These are phyloP conservation scores for Scrobipalpa costella DNA, from an alignment of 2,888 invertebrate genomes.

Conservation along the genomic window DNA sequence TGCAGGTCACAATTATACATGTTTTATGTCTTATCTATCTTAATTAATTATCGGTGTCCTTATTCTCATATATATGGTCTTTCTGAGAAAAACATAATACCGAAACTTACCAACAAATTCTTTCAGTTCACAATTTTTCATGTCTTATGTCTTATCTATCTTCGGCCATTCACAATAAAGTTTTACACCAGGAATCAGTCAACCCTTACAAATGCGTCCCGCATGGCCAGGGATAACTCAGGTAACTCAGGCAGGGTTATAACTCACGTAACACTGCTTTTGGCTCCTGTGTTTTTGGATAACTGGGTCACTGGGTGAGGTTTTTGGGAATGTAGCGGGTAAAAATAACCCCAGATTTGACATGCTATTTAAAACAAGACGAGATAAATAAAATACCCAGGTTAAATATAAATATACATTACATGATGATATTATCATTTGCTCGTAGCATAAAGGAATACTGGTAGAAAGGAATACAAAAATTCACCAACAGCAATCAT, in stretches of 20 bases:
- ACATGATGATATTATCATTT: too few species aligned
- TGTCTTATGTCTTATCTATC: too few species aligned
- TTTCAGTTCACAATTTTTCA: not conserved
- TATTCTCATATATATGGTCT: too few species aligned
- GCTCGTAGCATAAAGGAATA: too few species aligned
- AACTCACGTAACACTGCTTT: not conserved
- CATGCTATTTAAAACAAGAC: not conserved
- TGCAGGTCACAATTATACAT: too few species aligned
- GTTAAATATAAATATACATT: too few species aligned
- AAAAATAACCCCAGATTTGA: not conserved
- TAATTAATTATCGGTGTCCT: too few species aligned
- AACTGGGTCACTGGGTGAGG: conserved; percentile 1
- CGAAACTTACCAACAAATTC: not conserved
- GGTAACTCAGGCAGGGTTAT: not conserved
- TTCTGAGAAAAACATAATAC: not conserved
- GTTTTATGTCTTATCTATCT: too few species aligned
- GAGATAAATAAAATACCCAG: not conserved
- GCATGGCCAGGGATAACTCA: not conserved
- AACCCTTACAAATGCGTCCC: not conserved
- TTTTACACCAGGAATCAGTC: conserved; percentile 11
- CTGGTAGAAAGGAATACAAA: too few species aligned
- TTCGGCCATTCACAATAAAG: not conserved
- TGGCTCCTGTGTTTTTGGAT: not conserved
- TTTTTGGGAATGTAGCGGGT: not conserved
- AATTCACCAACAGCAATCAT: too few species aligned